Conservation (phyloP, 92 coral and sea anemone genomes). For the Paragorgia papillata region DNA sequence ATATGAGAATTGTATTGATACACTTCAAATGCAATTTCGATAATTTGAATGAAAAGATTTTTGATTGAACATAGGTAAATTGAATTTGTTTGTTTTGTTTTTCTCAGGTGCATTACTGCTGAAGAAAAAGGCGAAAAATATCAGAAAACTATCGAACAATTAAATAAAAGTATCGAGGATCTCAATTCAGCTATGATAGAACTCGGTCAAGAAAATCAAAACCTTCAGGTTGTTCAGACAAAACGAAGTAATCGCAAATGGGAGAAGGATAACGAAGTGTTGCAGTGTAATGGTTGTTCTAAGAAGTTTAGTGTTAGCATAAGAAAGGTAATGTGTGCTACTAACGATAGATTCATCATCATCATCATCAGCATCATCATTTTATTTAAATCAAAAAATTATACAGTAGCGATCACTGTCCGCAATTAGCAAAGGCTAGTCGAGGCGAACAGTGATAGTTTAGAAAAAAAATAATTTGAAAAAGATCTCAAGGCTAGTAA, state of each 20-base stretch:
- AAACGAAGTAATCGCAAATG: constrained; percentile 90
- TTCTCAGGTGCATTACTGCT: constrained; percentile 70
- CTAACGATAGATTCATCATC: too few relatives aligned
- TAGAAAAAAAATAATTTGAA: too few relatives aligned
- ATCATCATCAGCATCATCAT: neutral
- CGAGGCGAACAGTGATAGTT: too few relatives aligned
- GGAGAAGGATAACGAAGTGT: constrained; percentile 90
- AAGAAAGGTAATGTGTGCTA: constrained; percentile 77
- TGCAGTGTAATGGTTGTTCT: constrained; percentile 82
- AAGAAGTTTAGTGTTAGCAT: constrained; percentile 74
- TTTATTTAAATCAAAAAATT: too few relatives aligned
- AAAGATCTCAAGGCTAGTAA: too few relatives aligned
- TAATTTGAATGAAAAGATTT: too few relatives aligned
- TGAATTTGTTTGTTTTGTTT: neutral
- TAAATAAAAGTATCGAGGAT: constrained; percentile 72
- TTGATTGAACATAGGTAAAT: too few relatives aligned
- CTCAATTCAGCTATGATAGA: constrained; percentile 94
- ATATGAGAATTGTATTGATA: too few relatives aligned
- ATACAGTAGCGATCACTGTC: too few relatives aligned
- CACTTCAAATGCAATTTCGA: too few relatives aligned
- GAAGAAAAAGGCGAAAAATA: constrained; percentile 80
- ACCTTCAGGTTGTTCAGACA: constrained; percentile 79
- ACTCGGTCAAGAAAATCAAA: constrained; percentile 94
- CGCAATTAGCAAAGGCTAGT: too few relatives aligned
- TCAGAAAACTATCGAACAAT: constrained; percentile 65